A percentile compares a stretch with the other conserved stretches of the same genome.
phyloP scores from a whole-genome alignment of 2,113 vertebrate genomes.

The Oriolus oriolus region DNA sequence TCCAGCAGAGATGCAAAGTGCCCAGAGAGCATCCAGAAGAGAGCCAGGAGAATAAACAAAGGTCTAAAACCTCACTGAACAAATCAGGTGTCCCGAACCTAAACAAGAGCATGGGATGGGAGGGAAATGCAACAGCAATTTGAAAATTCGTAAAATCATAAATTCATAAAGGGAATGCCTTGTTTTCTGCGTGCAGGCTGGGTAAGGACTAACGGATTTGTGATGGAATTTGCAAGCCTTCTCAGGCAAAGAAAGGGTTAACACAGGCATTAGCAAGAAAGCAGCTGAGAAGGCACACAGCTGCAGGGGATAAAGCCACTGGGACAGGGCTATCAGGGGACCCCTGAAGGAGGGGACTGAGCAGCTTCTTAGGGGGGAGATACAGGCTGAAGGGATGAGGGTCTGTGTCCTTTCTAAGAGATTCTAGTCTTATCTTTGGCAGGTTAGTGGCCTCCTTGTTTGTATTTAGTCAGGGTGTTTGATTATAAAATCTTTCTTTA shows the following conservation, averaged over 20 bases:
- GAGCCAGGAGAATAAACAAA: not conserved
- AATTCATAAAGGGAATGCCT: not conserved
- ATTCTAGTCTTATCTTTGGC: not conserved
- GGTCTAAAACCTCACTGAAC: not conserved
- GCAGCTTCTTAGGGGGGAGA: not conserved
- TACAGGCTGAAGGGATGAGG: not conserved
- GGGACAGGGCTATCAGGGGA: not conserved
- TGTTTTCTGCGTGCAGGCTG: not conserved
- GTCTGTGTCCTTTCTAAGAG: not conserved
- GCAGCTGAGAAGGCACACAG: constrained; percentile 58
- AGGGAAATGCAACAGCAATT: not conserved
- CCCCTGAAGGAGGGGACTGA: not conserved
- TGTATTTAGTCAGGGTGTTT: not conserved
- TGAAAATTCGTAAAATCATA: not conserved
- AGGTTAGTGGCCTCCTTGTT: not conserved
- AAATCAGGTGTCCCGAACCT: not conserved
- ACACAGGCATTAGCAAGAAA: not conserved
- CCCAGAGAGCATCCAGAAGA: not conserved
- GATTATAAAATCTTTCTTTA: not conserved
- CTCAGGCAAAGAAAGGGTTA: constrained; percentile 23
- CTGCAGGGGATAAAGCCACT: constrained; percentile 47
- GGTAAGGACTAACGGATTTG: not conserved
- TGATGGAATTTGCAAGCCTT: not conserved
- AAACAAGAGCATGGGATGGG: not conserved
- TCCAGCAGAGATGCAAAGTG: not conserved